Evolutionary conservation across 2,888 invertebrate genomes (phyloP), one percentile per base, ranked within the genome.

Genomic region (Chrysolina americana): DNA sequence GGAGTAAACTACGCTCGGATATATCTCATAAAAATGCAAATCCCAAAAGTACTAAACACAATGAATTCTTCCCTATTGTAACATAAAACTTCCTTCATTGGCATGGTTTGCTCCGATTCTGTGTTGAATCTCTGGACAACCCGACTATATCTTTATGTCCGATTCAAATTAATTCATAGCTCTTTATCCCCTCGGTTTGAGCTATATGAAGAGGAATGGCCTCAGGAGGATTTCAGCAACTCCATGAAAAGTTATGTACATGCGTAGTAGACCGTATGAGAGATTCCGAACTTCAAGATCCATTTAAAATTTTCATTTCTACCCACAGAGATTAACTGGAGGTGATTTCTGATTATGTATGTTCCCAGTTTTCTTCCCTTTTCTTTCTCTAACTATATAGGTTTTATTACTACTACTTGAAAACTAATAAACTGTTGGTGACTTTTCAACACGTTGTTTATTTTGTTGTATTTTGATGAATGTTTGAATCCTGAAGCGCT

Each of bases 141-240:
- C 11, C 8, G 53, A 11, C 3, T 21, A 53, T 19, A 53, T 53
- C 53, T 53, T 53, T 19, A 10, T 53, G 53, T 53, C 53, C 53
- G 53, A 21, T 53, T 53, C 53, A 53, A 53, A 53, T 53, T 53
- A 53, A 53, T 53, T 53, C 19, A 53, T 53, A 53, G 53, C 53
- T 53, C 53, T 53, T 53, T 17, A 23, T 53, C 21, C 4, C 21
- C 21, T 19, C 21, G 21, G 53, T 21, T 53, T 53, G 53, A 53
- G 53, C 53, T 21, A 23, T 53, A 53, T 53, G 53, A 53, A 53
- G 53, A 53, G 53, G 1, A 21, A 53, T 53, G 13, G 53, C 53
- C 53, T 21, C 53, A 21, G 4, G 21, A 53, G 53, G 21, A 53
- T 53, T 21, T 53, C 53, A 19, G 19, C 19, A 21, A 11, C 53